Percentiles rank a stretch among this genome's conserved stretches.
Evolutionary conservation across 2,113 vertebrate genomes (phyloP).

Genomic region (Podilymbus podiceps): DNA sequence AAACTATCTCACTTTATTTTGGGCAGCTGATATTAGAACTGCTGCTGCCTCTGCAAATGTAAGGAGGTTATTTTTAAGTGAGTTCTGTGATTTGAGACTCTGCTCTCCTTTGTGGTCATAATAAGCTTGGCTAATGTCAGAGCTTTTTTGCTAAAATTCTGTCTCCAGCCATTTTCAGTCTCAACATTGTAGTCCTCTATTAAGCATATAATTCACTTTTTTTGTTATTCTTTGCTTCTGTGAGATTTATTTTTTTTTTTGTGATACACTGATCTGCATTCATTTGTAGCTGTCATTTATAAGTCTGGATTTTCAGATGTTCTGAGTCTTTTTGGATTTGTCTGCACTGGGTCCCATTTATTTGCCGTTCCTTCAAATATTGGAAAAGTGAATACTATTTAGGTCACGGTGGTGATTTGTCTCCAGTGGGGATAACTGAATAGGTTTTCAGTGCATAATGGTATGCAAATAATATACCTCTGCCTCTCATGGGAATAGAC

Average conservation of each 20-base stretch:
- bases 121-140: neutral
- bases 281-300: conserved; percentile 16
- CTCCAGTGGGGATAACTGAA: conserved; percentile 29
- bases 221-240: neutral
- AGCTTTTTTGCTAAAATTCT: neutral
- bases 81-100: neutral
- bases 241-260: neutral
- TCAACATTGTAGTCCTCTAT: neutral
- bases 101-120: neutral
- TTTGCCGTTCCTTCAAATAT: conserved; percentile 32
- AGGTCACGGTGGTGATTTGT: conserved; percentile 47
- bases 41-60: neutral
- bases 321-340: neutral
- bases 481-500: conserved; percentile 8
- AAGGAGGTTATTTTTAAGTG: neutral
- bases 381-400: conserved; percentile 39
- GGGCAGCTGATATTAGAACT: neutral
- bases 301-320: neutral
- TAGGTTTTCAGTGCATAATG: conserved; percentile 47
- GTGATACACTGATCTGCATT: neutral
- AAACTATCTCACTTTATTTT: neutral
- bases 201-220: neutral
- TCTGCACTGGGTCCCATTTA: conserved; percentile 1
- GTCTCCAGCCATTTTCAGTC: neutral
- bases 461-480: conserved; percentile 60